phyloP scores from a whole-genome alignment of 1,140 invertebrate genomes.

The Solen grandis region DNA sequence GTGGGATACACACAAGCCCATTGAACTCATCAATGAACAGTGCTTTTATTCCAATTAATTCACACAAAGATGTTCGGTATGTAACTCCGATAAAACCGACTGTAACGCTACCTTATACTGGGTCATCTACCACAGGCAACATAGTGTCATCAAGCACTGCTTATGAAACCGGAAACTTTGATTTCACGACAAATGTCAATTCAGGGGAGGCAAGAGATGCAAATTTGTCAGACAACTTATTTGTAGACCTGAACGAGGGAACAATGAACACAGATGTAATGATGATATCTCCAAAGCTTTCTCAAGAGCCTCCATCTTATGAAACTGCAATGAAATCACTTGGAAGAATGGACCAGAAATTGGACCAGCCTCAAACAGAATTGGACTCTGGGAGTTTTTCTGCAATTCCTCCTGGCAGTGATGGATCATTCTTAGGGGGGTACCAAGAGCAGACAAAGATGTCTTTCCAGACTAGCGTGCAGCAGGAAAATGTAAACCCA shows the following conservation, averaged over 20 bases:
- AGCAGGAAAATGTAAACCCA: not conserved
- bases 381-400: not conserved
- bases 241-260: slow-evolving; percentile 8
- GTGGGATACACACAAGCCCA: slow-evolving; percentile 16
- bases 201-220: too few relatives aligned
- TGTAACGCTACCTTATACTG: slow-evolving; percentile 36
- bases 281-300: slow-evolving; percentile 16
- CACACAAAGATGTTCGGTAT: slow-evolving; percentile 23
- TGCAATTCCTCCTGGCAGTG: slow-evolving; percentile 9
- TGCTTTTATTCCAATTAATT: slow-evolving; percentile 52
- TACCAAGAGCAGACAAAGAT: not conserved
- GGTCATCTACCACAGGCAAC: not conserved
- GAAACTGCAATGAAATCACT: slow-evolving; percentile 44
- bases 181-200: not conserved
- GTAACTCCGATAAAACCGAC: slow-evolving; percentile 47
- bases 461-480: not conserved
- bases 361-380: not conserved
- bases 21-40: slow-evolving; percentile 34
- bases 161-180: not conserved
- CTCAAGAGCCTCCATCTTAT: slow-evolving; percentile 41
- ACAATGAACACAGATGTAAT: not conserved
- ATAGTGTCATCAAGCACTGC: not conserved
- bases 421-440: not conserved
- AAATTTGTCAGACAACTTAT: not conserved
- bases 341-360: slow-evolving; percentile 4